These are phyloP conservation scores for Paedocypris micromegethes DNA, from an alignment of 2,797 vertebrate genomes.

Conservation along the genomic window DNA sequence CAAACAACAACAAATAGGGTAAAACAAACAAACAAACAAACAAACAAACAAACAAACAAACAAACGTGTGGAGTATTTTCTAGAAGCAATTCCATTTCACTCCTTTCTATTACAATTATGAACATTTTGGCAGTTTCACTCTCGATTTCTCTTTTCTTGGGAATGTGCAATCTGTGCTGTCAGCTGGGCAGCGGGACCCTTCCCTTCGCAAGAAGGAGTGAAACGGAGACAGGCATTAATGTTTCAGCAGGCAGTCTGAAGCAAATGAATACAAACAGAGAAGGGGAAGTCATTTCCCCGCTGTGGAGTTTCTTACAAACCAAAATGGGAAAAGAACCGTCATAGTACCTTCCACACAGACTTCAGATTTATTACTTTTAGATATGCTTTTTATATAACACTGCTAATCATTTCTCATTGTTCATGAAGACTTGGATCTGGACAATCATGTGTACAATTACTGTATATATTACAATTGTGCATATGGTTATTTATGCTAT, in stretches of 20 bases:
- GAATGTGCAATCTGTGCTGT: conserved; percentile 40
- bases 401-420: background rate
- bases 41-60: no score
- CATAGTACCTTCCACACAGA: conserved; percentile 2
- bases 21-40: no score
- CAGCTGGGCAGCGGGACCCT: conserved; percentile 34
- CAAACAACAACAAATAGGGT: no score
- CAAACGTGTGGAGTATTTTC: background rate
- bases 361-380: conserved; percentile 14
- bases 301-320: conserved; percentile 26
- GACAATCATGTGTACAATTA: no score
- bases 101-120: background rate
- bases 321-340: conserved; percentile 36
- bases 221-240: conserved; percentile 36
- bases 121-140: background rate
- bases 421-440: background rate
- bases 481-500: no score
- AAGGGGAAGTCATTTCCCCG: conserved; percentile 26
- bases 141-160: conserved; percentile 1
- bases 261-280: conserved; percentile 36
- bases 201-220: conserved; percentile 30
- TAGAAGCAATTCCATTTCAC: background rate
- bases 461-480: no score
- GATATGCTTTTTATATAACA: conserved; percentile 13
- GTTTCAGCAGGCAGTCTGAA: conserved; percentile 38